A percentile compares a stretch with the other conserved stretches of the same genome.
These are phyloP conservation scores for Portunus trituberculatus DNA, from an alignment of 1,140 invertebrate genomes.

Conservation along the genomic window DNA sequence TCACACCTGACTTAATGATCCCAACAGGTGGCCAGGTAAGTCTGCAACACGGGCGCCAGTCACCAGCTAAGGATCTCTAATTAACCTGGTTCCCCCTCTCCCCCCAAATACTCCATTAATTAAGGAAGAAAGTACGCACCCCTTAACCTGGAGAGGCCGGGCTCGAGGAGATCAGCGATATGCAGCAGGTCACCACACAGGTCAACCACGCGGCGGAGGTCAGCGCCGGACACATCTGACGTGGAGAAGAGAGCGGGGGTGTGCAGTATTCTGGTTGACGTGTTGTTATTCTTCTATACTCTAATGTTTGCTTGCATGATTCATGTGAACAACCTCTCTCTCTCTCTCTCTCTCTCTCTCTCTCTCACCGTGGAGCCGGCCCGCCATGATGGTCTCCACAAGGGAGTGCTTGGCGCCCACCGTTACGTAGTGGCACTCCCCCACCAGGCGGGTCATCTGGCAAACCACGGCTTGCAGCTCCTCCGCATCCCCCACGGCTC, in stretches of 20 bases:
- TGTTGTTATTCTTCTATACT: not conserved
- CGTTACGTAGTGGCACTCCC: constrained; percentile 62
- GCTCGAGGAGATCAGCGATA: constrained; percentile 53
- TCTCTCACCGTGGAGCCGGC: constrained; percentile 34
- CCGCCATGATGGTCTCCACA: constrained; percentile 37
- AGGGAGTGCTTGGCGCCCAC: constrained; percentile 61
- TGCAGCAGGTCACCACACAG: constrained; percentile 42
- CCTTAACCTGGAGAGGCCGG: constrained; percentile 65
- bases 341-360: not conserved
- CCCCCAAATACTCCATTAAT: not conserved
- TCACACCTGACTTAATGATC: not conserved
- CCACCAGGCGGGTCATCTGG: constrained; percentile 47
- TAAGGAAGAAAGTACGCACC: constrained; percentile 7
- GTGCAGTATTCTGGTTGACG: too few relatives aligned
- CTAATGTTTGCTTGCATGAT: not conserved
- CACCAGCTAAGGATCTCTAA: not conserved
- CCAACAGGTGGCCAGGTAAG: not conserved
- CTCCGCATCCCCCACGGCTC: not conserved
- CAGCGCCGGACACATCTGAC: constrained; percentile 48
- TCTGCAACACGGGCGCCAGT: not conserved
- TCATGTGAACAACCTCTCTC: not conserved
- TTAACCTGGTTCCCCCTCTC: not conserved
- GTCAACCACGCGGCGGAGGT: constrained; percentile 48
- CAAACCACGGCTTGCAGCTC: not conserved
- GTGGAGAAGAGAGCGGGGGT: not conserved